Evolutionary conservation across 2,888 invertebrate genomes (phyloP).

Genomic region (Eilema caniola): DNA sequence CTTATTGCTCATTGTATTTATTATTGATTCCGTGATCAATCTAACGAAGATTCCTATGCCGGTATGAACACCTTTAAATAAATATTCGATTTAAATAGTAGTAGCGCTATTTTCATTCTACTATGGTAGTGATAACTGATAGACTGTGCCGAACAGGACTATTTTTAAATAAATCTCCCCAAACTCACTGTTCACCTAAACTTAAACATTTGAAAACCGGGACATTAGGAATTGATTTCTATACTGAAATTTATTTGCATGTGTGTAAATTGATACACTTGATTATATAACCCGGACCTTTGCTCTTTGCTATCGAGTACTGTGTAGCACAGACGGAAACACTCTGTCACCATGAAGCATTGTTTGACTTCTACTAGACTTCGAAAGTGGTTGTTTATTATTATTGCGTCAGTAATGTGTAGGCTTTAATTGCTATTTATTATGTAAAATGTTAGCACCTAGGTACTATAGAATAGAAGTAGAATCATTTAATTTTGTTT

Average conservation of each 20-base stretch:
- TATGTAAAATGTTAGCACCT: slow-evolving; percentile 9
- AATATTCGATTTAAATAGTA: background rate
- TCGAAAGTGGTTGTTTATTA: slow-evolving; percentile 18
- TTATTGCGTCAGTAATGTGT: slow-evolving; percentile 14
- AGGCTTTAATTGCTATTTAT: slow-evolving; percentile 15
- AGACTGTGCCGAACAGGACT: too few species aligned
- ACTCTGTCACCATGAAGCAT: slow-evolving; percentile 23
- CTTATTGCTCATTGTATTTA: too few species aligned
- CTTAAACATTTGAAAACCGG: background rate
- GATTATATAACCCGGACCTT: slow-evolving; percentile 26
- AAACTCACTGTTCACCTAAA: background rate
- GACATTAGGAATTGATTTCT: background rate
- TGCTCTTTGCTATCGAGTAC: slow-evolving; percentile 8
- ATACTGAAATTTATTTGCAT: background rate
- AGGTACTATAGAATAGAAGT: background rate
- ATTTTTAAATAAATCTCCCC: background rate
- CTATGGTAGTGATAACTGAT: too few species aligned
- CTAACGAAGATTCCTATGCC: too few species aligned
- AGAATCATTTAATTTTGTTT: background rate
- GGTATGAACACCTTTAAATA: background rate
- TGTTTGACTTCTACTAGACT: slow-evolving; percentile 25
- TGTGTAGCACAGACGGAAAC: slow-evolving; percentile 13
- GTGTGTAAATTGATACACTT: slow-evolving; percentile 27
- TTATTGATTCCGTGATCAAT: too few species aligned
- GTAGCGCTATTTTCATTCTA: too few species aligned